A percentile compares a stretch with the other conserved stretches of the same genome.
Conservation (phyloP, 2,113 vertebrate genomes). For the Sinocyclocheilus anophthalmus region DNA sequence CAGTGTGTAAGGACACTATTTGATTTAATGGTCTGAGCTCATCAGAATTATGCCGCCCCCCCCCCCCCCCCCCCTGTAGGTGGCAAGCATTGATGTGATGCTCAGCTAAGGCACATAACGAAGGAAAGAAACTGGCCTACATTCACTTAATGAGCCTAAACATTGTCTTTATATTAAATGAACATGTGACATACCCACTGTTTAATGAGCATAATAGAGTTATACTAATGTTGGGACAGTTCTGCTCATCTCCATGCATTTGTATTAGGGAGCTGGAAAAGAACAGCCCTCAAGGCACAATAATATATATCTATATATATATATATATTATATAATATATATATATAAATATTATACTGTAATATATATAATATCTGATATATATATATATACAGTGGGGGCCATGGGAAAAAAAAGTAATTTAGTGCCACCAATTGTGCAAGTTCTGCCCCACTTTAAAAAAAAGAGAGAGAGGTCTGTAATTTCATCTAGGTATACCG, state of each 20-base stretch:
- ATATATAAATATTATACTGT: too few relatives aligned
- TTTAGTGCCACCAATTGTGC: too few relatives aligned
- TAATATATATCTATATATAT: neutral
- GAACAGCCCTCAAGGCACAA: neutral
- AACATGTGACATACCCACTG: slow-evolving; percentile 18
- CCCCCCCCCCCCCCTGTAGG: too few relatives aligned
- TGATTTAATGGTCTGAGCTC: neutral
- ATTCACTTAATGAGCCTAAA: slow-evolving; percentile 69
- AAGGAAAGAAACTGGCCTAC: slow-evolving; percentile 66
- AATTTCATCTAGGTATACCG: too few relatives aligned
- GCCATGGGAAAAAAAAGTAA: too few relatives aligned
- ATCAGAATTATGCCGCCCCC: slow-evolving; percentile 57
- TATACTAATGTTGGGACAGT: neutral
- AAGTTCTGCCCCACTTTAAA: too few relatives aligned
- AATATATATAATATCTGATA: too few relatives aligned
- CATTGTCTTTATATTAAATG: slow-evolving; percentile 21
- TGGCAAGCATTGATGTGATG: slow-evolving; percentile 56
- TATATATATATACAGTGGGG: too few relatives aligned
- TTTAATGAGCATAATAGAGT: slow-evolving; percentile 16
- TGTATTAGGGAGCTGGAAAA: neutral
- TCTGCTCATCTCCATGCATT: neutral
- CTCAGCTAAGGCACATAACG: slow-evolving; percentile 59
- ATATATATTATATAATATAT: too few relatives aligned
- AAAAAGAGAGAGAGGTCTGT: too few relatives aligned
- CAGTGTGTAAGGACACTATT: neutral